Conservation (phyloP, 2,888 invertebrate species). For the Lucinisca nassula region DNA sequence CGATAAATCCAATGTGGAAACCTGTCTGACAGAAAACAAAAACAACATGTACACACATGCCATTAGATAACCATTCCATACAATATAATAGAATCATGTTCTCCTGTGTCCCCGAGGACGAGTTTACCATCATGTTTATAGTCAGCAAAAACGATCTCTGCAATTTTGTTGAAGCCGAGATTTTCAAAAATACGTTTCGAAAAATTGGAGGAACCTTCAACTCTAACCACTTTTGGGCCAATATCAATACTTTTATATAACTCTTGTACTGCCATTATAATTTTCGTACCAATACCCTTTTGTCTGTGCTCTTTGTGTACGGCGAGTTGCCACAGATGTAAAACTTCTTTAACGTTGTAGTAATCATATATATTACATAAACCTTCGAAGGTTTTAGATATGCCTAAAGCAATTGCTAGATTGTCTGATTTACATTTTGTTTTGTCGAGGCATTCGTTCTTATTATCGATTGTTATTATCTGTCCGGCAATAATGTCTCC, state of each 20-base stretch:
- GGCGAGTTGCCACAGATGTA: neutral
- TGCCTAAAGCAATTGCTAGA: no score
- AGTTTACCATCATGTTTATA: neutral
- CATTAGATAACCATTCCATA: no score
- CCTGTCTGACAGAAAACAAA: no score
- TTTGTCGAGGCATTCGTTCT: neutral
- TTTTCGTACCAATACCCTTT: neutral
- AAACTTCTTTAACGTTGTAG: neutral
- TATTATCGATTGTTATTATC: neutral
- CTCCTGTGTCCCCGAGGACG: constrained; percentile 21
- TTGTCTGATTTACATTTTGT: neutral
- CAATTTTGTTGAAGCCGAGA: neutral
- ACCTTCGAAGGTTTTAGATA: neutral
- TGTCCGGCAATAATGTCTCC: neutral
- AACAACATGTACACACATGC: no score
- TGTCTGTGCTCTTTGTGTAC: neutral
- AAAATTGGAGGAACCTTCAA: neutral
- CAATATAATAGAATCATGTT: neutral
- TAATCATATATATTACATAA: neutral
- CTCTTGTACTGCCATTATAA: neutral
- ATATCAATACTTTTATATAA: neutral
- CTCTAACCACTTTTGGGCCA: neutral
- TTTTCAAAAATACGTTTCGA: neutral
- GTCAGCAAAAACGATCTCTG: neutral
- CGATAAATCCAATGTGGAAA: no score